Base-by-base conservation (phyloP, 1,140 invertebrate species). In the Drosophila paulistorum region DNA sequence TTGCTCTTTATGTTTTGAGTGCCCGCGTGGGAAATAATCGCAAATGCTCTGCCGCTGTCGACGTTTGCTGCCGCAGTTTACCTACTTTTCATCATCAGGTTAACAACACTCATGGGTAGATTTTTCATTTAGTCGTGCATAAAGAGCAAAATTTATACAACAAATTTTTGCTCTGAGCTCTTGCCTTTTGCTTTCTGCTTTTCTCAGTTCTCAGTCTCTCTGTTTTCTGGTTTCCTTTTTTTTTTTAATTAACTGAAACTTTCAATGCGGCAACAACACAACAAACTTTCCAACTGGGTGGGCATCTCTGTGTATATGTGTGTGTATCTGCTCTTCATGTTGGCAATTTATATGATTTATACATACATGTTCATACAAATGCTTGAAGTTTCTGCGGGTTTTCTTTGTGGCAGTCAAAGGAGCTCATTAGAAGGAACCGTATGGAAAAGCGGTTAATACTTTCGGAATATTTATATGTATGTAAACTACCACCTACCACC, bases 51-150 rank as follows among this genome's bases (percentile, higher is more conserved):
- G 79, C 63, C 79, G 65, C 77, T 51, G 55, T 61, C 42, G 68
- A 45, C 37, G 65, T 39, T 39, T 20, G 37, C 23, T 59, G 61
- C 37, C 63, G 67, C 65, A 55, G 58, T 60, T 79, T 81, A 89
- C 84, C 80, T 84, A 89, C 84, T 89, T 87, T 89, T 71, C 84
- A 89, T 89, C 85, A 89, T 89, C 85, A 89, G 84, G 84, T 89
- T 89, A 89, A 89, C 84, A 89, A 82, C 84, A 83, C 84, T 89
- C 84, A 81, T 89, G 84, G 84, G 84, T 89, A 79, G 83, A 89
- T 84, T 89, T 89, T 89, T 89, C 84, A 89, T 89, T 89, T 78
- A 89, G 77, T 81, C 65, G 60, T 42, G 68, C 75, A 68, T 71
- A 77, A 78, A 73, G 66, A 80, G 80, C 80, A 54, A 78, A 78